These are phyloP conservation scores for Plecturocebus donacophilus DNA, from an alignment of 2,113 vertebrate genomes.

Conservation along the genomic window DNA sequence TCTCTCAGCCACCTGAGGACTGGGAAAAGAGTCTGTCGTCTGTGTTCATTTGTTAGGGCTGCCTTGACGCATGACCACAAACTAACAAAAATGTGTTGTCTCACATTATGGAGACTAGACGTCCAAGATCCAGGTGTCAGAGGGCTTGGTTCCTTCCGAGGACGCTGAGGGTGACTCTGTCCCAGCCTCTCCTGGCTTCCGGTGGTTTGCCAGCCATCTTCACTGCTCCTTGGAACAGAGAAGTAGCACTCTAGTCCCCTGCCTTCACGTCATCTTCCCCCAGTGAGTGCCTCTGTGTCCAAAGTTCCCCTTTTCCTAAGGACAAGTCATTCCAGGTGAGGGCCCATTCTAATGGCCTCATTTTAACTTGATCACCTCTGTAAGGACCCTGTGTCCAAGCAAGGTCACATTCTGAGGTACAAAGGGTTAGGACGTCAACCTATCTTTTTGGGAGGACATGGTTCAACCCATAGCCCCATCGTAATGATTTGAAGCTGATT, in stretches of 20 bases:
- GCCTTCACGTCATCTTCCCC: not conserved
- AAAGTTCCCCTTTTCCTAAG: not conserved
- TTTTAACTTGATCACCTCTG: not conserved
- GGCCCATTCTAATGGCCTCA: not conserved
- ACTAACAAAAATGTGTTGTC: not conserved
- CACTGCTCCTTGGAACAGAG: not conserved
- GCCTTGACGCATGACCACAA: not conserved
- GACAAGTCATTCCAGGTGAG: not conserved
- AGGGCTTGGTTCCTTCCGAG: too few species aligned
- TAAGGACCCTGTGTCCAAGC: not conserved
- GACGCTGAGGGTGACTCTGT: accelerated
- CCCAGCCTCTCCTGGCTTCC: not conserved
- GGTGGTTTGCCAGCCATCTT: not conserved
- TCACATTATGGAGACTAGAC: not conserved
- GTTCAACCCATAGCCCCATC: not conserved
- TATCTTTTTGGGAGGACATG: not conserved
- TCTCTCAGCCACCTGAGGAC: not conserved
- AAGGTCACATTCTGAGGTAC: not conserved
- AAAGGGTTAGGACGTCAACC: not conserved
- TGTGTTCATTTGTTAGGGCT: not conserved
- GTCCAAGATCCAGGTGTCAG: not conserved
- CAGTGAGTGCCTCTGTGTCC: not conserved
- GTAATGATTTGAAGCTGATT: not conserved
- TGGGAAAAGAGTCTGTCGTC: not conserved
- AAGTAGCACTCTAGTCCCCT: not conserved